Base-by-base conservation (phyloP, 1,140 invertebrate species). In the Aphelenchoides avenae region DNA sequence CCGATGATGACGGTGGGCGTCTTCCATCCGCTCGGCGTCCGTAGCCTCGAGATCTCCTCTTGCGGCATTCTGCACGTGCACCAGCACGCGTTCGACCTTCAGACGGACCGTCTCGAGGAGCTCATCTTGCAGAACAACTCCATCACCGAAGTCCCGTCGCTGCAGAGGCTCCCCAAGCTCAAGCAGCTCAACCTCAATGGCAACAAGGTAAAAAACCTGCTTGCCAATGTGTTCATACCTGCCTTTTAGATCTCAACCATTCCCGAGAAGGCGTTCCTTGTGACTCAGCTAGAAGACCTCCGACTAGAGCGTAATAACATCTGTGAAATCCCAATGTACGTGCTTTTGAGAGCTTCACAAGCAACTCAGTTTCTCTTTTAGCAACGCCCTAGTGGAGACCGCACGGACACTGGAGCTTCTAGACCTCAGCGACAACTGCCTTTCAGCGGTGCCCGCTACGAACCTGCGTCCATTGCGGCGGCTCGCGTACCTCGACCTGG, bases 321-420 rank as follows among this genome's bases (percentile, higher is more conserved):
- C 11, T 76, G 68, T 39, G 26, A 24, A 22, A 33, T 75, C 37
- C 22, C 61, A 22, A 36, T 52, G 69, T 71, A 53, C 61, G 67
- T 67, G 37, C 29, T 46, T 44, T 5, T 44, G 29, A 52, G 27
- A n/a, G n/a, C n/a, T n/a, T n/a, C n/a, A n/a, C n/a, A n/a, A n/a
- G n/a, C n/a, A n/a, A n/a, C n/a, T n/a, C n/a, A n/a, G n/a, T n/a
- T n/a, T n/a, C n/a, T n/a, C n/a, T n/a, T n/a, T n/a, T n/a, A n/a
- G n/a, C n/a, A n/a, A n/a, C n/a, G n/a, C n/a, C n/a, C n/a, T n/a
- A n/a, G n/a, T n/a, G n/a, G n/a, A n/a, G n/a, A n/a, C n/a, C n/a
- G n/a, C n/a, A n/a, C n/a, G n/a, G n/a, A n/a, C 20, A 5, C 33
- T 75, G 5, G 66, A 71, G 37, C 52, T 77, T 22, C 51, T 75